A percentile compares a stretch with the other conserved stretches of the same genome.
phyloP scores from a whole-genome alignment of 2,888 invertebrate genomes.

The Lithophane socia region DNA sequence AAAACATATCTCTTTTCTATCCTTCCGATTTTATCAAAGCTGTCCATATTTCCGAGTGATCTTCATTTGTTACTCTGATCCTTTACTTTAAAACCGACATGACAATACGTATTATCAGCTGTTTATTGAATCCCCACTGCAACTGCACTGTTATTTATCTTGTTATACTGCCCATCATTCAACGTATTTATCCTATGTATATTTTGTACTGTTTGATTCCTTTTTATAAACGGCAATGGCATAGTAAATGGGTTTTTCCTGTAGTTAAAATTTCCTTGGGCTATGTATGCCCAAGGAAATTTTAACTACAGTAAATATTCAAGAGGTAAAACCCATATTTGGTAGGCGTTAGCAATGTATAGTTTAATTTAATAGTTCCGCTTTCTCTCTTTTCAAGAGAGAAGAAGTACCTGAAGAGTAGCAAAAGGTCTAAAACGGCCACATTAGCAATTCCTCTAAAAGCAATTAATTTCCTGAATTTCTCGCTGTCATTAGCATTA shows the following conservation, averaged over 20 bases:
- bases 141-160: neutral
- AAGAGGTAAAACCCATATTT: neutral
- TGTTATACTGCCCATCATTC: neutral
- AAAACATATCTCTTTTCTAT: neutral
- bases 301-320: neutral
- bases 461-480: too few relatives aligned
- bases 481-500: too few relatives aligned
- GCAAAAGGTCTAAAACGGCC: too few relatives aligned
- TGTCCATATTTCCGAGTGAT: neutral
- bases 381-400: neutral
- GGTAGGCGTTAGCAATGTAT: neutral
- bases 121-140: conserved; percentile 19
- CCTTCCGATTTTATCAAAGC: neutral
- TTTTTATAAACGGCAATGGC: neutral
- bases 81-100: neutral
- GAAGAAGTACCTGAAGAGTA: too few relatives aligned
- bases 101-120: conserved; percentile 14
- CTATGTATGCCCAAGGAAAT: too few relatives aligned
- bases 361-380: neutral
- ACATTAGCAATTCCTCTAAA: too few relatives aligned
- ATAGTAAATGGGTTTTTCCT: conserved; percentile 8
- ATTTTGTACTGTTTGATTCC: neutral
- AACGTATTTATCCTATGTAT: neutral
- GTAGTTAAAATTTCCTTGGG: neutral
- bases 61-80: neutral